Evolutionary conservation across 2,888 invertebrate species (phyloP), one percentile per base, ranked within the genome.

Genomic region (Ornithoptera priamus): DNA sequence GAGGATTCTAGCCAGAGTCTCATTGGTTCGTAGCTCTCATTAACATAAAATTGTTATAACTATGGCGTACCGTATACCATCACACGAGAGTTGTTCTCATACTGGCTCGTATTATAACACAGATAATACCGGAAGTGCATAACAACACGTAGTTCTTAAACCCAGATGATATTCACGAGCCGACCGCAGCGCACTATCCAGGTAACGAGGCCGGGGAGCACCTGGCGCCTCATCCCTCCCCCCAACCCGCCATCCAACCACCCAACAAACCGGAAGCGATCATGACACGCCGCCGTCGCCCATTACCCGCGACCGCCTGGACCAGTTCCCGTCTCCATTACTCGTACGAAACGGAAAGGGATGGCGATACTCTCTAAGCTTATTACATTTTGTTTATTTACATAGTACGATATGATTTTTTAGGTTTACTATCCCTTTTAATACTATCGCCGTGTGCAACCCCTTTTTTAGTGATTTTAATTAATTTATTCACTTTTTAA

Each of bases 211-310:
- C 68, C 71, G 64, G 70, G 72, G 74, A 39, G 61, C 79, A 80
- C 79, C 79, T 80, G 79, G 79, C 77, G 74, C 73, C 53, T 10
- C 39, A 39, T 10, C 39, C 7, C 39, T 1, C 10, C 39, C 39
- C 10, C 63, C 42, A 57, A 8, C 36, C 53, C 64, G 18, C 69
- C 73, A 72, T 10, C 39, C 39, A 77, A 78, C 76, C 76, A 74
- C 71, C 58, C 39, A 56, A 72, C 72, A 70, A 70, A 75, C 75
- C 75, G 76, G 76, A 77, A 75, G 72, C 67, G 68, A 70, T 58
- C 64, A 67, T 65, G 58, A 66, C 62, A 50, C 67, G 68, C 64
- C 59, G 65, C 70, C 64, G 62, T 61, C 62, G 36, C 42, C 68
- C 30, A 30, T 62, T 30, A 22, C 50, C 61, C 42, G 46, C 63